Percentiles rank a stretch among this genome's conserved stretches.
Evolutionary conservation across 2,113 vertebrate species (phyloP).

Genomic region (Podilymbus podiceps): DNA sequence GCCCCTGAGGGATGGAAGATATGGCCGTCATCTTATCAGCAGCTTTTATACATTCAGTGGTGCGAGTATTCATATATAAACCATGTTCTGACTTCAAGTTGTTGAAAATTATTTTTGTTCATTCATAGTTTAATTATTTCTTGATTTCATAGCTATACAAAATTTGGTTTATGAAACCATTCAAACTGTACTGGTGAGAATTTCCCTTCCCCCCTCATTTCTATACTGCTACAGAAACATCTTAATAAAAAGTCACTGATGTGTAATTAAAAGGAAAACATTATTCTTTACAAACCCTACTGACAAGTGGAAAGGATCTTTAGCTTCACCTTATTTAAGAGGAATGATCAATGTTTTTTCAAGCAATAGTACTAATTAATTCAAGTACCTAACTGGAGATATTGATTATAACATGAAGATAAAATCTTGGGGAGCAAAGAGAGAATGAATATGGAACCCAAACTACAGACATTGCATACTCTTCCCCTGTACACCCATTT

Average conservation of each 20-base stretch:
- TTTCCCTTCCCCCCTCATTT: not conserved
- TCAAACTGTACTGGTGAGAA: not conserved
- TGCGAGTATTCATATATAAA: not conserved
- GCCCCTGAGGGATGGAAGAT: not conserved
- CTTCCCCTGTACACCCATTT: fast-evolving
- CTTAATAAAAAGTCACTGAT: not conserved
- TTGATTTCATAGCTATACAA: not conserved
- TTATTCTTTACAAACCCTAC: not conserved
- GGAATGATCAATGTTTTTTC: not conserved
- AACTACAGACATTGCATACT: not conserved
- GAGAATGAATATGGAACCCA: not conserved
- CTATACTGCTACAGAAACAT: not conserved
- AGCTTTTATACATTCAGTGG: not conserved
- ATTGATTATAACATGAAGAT: not conserved
- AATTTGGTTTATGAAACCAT: not conserved
- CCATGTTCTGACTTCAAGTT: not conserved
- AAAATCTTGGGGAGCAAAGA: not conserved
- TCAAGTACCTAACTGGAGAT: not conserved
- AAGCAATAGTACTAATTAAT: not conserved
- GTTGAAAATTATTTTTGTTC: not conserved
- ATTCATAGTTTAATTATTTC: not conserved
- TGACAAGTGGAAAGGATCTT: not conserved
- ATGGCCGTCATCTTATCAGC: not conserved
- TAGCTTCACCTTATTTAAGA: not conserved
- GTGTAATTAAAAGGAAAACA: not conserved